Conservation (phyloP, 2,797 vertebrate genomes). For the Poecilia gillii region DNA sequence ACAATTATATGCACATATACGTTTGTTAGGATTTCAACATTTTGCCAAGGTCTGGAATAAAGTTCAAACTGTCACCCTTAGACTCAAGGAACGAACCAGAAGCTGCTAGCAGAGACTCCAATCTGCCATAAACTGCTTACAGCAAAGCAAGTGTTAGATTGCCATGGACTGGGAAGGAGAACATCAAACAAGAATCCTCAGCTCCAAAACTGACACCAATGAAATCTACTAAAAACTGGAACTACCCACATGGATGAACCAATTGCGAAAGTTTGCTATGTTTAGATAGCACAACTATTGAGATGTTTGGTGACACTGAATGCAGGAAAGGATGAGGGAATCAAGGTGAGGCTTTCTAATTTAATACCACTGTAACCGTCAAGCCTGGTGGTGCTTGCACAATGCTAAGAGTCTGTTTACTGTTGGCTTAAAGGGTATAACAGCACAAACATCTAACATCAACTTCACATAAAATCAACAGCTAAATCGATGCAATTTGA, state of each 20-base stretch:
- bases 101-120: neutral
- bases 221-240: neutral
- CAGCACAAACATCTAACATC: neutral
- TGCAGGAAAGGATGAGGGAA: neutral
- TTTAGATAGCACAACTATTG: neutral
- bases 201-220: neutral
- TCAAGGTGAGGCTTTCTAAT: neutral
- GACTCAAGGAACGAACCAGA: neutral
- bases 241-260: neutral
- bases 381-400: neutral
- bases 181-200: neutral
- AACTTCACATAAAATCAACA: neutral
- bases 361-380: neutral
- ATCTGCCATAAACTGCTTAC: neutral
- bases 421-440: neutral
- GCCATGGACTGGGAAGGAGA: neutral
- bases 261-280: neutral
- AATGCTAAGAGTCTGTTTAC: constrained; percentile 1
- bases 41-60: neutral
- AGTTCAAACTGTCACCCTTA: neutral
- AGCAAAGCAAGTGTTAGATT: neutral
- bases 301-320: neutral
- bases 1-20: neutral
- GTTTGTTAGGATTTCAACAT: neutral
- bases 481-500: neutral